These are phyloP conservation scores for human (Homo sapiens) DNA, from an alignment of 2,113 vertebrate species.

Conservation along the genomic window GRCh38 chr4:188078001-188078500, in stretches of 20 bases:
- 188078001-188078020: too few relatives aligned
- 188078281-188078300: too few relatives aligned
- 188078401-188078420: not conserved
- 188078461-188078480: not conserved
- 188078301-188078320: not conserved
- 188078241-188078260: not conserved
- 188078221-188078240: not conserved
- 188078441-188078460: not conserved
- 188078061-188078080: too few relatives aligned
- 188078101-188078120: too few relatives aligned
- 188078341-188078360: not conserved
- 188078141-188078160: constrained; percentile 9
- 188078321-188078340: not conserved
- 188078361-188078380: too few relatives aligned
- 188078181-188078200: not conserved
- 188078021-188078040: too few relatives aligned
- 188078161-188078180: not conserved
- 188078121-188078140: not conserved
- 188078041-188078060: too few relatives aligned
- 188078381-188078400: too few relatives aligned
- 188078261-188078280: not conserved
- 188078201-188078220: not conserved
- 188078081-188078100: too few relatives aligned
- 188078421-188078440: not conserved
- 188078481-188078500: not conserved